Conservation (phyloP, 2,888 invertebrate species). For the Stenchaetothrips biformis region DNA sequence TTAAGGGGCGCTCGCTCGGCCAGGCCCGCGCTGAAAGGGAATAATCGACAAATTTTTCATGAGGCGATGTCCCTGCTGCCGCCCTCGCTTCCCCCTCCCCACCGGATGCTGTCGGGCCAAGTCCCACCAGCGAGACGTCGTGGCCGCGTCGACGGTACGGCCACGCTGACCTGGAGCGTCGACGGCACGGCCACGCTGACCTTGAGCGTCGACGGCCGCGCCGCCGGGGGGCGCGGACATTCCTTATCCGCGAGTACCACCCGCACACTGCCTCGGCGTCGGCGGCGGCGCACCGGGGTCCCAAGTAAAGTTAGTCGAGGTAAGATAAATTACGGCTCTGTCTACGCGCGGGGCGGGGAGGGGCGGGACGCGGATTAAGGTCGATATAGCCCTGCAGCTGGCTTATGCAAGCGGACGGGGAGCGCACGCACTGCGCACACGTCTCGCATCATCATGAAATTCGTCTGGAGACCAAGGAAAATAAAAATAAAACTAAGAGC, state of each 20-base stretch:
- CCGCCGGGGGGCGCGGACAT: too few species aligned
- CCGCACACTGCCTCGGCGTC: neutral
- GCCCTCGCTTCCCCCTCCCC: too few species aligned
- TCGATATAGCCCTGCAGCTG: conserved; percentile 11
- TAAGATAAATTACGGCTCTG: conserved; percentile 18
- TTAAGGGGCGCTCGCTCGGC: neutral
- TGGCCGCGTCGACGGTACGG: too few species aligned
- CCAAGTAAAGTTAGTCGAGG: neutral
- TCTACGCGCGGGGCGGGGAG: neutral
- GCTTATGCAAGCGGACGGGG: neutral
- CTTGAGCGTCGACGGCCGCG: too few species aligned
- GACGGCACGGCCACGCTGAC: too few species aligned
- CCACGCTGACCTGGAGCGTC: too few species aligned
- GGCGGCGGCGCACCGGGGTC: neutral
- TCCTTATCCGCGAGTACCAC: too few species aligned
- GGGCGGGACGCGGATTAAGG: neutral
- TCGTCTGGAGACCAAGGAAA: neutral
- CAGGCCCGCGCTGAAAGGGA: neutral
- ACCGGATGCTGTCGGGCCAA: too few species aligned
- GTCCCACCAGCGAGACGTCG: too few species aligned
- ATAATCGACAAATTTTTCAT: conserved; percentile 24
- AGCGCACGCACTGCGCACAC: neutral
- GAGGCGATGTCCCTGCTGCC: neutral
- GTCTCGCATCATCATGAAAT: neutral
- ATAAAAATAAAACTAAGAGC: neutral